These are phyloP conservation scores for Passer domesticus DNA, from an alignment of 2,113 vertebrate species.

Conservation along the genomic window DNA sequence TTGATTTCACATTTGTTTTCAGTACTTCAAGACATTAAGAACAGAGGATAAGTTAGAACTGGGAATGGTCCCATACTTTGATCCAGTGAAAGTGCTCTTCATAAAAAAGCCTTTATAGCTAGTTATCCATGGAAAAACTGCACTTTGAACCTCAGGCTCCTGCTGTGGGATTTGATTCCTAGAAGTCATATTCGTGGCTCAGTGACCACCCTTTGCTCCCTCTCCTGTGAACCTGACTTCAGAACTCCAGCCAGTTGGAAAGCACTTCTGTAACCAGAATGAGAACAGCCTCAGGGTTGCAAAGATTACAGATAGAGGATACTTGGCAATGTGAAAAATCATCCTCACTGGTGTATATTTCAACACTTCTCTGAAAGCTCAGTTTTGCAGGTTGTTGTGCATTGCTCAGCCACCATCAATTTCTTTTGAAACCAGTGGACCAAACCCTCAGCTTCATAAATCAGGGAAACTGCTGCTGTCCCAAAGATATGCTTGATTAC, in stretches of 20 bases:
- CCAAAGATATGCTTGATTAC: neutral
- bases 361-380: neutral
- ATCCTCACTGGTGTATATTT: neutral
- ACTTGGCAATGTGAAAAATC: slow-evolving; percentile 6
- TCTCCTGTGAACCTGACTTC: slow-evolving; percentile 14
- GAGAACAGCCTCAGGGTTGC: slow-evolving; percentile 15
- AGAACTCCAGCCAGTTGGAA: slow-evolving; percentile 20
- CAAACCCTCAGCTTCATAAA: neutral
- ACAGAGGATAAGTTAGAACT: neutral
- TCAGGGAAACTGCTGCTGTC: neutral
- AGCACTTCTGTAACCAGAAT: slow-evolving; percentile 5
- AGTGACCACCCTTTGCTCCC: neutral
- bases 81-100: neutral
- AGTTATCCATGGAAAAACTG: neutral
- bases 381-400: neutral
- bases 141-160: neutral
- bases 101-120: neutral
- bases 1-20: neutral
- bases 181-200: neutral
- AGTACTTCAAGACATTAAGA: neutral
- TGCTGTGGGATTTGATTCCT: neutral
- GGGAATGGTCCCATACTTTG: neutral
- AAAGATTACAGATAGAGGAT: neutral
- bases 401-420: neutral
- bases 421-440: neutral